Conservation (phyloP, 2,113 vertebrate species). For the Lophura nycthemera region DNA sequence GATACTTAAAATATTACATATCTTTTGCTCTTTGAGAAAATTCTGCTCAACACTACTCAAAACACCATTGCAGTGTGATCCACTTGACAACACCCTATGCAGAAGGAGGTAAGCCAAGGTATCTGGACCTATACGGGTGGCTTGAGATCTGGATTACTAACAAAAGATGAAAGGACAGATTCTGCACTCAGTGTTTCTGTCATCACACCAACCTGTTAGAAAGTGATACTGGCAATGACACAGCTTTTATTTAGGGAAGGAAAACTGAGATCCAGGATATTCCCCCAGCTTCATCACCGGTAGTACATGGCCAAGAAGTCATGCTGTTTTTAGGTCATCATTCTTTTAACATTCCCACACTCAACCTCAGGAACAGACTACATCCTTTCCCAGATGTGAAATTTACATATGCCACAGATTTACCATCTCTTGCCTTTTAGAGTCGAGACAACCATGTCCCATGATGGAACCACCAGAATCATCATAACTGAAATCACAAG, state of each 20-base stretch:
- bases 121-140: not conserved
- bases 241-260: not conserved
- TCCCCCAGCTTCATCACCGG: not conserved
- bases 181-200: not conserved
- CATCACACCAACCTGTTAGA: not conserved
- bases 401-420: not conserved
- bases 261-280: accelerated
- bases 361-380: not conserved
- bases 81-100: not conserved
- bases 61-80: accelerated
- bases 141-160: not conserved
- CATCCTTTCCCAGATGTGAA: not conserved
- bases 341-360: not conserved
- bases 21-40: not conserved
- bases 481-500: not conserved
- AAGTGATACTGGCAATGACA: not conserved
- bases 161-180: not conserved
- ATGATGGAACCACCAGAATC: not conserved
- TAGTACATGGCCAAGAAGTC: not conserved
- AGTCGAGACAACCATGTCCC: not conserved
- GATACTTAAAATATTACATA: not conserved
- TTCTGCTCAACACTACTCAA: not conserved
- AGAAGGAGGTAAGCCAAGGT: not conserved
- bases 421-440: not conserved
- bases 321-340: not conserved